A percentile compares a stretch with the other conserved stretches of the same genome.
Evolutionary conservation across 2,888 invertebrate genomes (phyloP).

Genomic region (Eretmocerus hayati): DNA sequence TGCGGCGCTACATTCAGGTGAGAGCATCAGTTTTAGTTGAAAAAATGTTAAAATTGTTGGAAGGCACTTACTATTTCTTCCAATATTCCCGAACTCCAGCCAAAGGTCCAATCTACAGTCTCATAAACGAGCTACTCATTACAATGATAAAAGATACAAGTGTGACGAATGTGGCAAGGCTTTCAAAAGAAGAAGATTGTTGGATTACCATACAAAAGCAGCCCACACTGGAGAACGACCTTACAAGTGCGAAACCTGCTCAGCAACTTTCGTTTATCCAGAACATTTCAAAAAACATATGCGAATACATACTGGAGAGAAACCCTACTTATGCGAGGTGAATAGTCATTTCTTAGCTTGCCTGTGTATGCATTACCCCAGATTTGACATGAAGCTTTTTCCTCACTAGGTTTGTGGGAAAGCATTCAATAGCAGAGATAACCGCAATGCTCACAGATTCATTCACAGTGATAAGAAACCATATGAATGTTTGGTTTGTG

Average conservation of each 20-base stretch:
- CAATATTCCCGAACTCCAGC: slow-evolving; percentile 44
- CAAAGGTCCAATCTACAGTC: slow-evolving; percentile 77
- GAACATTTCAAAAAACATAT: slow-evolving; percentile 77
- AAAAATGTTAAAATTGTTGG: neutral
- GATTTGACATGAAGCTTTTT: too few species aligned
- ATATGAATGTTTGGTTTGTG: slow-evolving; percentile 75
- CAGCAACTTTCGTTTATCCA: slow-evolving; percentile 75
- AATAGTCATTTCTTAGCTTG: too few species aligned
- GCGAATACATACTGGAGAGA: slow-evolving; percentile 70
- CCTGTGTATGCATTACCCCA: too few species aligned
- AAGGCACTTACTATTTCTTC: neutral
- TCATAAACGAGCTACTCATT: slow-evolving; percentile 72
- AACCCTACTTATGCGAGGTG: slow-evolving; percentile 68
- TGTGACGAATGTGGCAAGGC: slow-evolving; percentile 66
- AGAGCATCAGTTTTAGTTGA: neutral
- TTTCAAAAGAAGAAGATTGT: slow-evolving; percentile 60
- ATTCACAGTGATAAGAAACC: slow-evolving; percentile 82
- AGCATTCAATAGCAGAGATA: slow-evolving; percentile 76
- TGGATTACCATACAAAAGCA: slow-evolving; percentile 77
- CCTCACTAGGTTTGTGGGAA: slow-evolving; percentile 66
- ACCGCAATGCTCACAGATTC: slow-evolving; percentile 76
- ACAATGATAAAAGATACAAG: slow-evolving; percentile 66
- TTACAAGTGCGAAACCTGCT: slow-evolving; percentile 64
- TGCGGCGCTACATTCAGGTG: slow-evolving; percentile 67
- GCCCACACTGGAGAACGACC: slow-evolving; percentile 76